phyloP scores from a whole-genome alignment of 2,113 vertebrate genomes.

The Cynoglossus semilaevis region DNA sequence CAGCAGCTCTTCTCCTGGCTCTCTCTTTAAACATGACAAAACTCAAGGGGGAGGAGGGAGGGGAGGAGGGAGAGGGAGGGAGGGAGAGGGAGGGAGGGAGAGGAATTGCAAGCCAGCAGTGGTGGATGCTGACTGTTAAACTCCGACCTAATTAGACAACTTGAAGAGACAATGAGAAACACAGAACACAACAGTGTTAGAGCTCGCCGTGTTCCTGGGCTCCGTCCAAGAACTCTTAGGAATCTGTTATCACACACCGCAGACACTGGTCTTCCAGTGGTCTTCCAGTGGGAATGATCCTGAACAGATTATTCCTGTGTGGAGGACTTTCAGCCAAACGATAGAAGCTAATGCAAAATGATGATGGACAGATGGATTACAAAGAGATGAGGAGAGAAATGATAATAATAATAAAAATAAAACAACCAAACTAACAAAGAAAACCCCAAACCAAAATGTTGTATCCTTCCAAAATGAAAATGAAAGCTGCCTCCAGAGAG shows the following conservation, averaged over 20 bases:
- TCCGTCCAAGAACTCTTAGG: slow-evolving; percentile 56
- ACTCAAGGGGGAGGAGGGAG: slow-evolving; percentile 38
- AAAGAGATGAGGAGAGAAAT: too few relatives aligned
- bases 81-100: slow-evolving; percentile 18
- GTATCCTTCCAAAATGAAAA: too few relatives aligned
- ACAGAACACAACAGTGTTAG: slow-evolving; percentile 31
- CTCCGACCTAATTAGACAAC: slow-evolving; percentile 62
- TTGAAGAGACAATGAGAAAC: slow-evolving; percentile 42
- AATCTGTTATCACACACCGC: slow-evolving; percentile 67
- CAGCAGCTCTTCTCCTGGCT: slow-evolving; percentile 18
- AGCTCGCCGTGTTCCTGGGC: slow-evolving; percentile 34
- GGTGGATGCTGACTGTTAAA: slow-evolving; percentile 45
- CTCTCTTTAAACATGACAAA: slow-evolving; percentile 38
- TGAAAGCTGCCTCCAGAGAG: too few relatives aligned
- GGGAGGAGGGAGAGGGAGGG: slow-evolving; percentile 21
- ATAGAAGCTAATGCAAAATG: slow-evolving; percentile 1
- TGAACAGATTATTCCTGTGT: slow-evolving; percentile 49
- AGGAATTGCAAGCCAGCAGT: slow-evolving; percentile 31
- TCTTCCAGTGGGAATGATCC: slow-evolving; percentile 51
- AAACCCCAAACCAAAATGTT: too few relatives aligned
- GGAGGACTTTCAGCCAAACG: slow-evolving; percentile 41
- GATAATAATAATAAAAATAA: too few relatives aligned
- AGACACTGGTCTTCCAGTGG: slow-evolving; percentile 55
- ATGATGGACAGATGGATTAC: slow-evolving; percentile 8
- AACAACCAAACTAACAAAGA: too few relatives aligned